Evolutionary conservation across 2,888 invertebrate genomes (phyloP), one percentile per base, ranked within the genome.

Genomic region (Boloria euphrosyne): DNA sequence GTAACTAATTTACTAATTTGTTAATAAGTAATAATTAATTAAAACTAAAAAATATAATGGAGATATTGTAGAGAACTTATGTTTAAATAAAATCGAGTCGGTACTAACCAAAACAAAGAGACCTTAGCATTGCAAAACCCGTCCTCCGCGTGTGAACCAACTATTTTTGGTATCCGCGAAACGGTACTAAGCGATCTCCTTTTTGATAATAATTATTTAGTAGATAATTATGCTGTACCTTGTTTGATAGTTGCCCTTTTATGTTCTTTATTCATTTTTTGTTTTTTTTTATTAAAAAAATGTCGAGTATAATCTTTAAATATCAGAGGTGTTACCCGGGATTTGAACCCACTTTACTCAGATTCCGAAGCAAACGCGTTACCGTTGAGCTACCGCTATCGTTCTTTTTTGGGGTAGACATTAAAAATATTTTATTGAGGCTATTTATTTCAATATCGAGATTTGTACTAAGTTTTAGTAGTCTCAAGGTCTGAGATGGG

Each of bases 171-270:
- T 38, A 18, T 10, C 27, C 59, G 31, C 49, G 47, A 59, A 59
- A 59, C 49, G 59, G 59, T 49, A 59, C 59, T 10, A 17, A 16
- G 46, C 57, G 17, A 59, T 49, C 17, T 59, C 49, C 59, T 59
- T 59, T 31, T 59, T 59, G 49, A 59, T 59, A 31, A 59, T 59
- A 31, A 7, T 59, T 59, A 27, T 18, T 49, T 59, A 59, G 7
- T 49, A 49, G 31, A 47, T 47, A 49, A 13, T 49, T 59, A 17
- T 17, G 17, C 6, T 4, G n/a, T 46, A n/a, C 57, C 46, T 46
- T 57, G 46, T n/a, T 2, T 31, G 10, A 10, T 31, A n/a, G 4
- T 44, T n/a, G n/a, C n/a, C 14, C 44, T 44, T 57, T 44, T 46
- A 57, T 57, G 22, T 13, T 13, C 14, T 16, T 5, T 47, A 47